These are phyloP conservation scores for Eudasyphora cyanicolor DNA, from an alignment of 2,888 invertebrate species.

Conservation along the genomic window DNA sequence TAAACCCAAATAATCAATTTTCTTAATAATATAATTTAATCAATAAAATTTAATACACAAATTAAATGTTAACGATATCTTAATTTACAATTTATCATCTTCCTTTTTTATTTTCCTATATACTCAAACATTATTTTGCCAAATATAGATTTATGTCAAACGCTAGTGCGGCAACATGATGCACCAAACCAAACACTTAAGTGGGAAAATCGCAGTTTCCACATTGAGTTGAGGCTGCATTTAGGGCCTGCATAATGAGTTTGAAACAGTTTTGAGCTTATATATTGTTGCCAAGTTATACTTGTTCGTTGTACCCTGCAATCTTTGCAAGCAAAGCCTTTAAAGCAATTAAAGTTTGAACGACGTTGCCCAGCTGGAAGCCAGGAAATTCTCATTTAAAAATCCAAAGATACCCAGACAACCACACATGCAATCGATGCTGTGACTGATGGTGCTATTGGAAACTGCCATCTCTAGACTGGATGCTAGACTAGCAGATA, in stretches of 20 bases:
- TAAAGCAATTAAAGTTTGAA: constrained; percentile 79
- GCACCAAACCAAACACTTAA: constrained; percentile 54
- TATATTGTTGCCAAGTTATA: too few species aligned
- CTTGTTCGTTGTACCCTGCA: background rate
- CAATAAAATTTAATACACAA: too few species aligned
- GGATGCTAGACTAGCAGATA: constrained; percentile 33
- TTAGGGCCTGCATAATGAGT: constrained; percentile 55
- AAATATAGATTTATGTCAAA: constrained; percentile 71
- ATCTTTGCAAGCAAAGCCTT: constrained; percentile 41
- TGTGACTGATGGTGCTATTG: background rate
- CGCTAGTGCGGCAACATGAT: constrained; percentile 69
- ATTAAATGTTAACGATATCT: too few species aligned
- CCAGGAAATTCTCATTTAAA: constrained; percentile 80
- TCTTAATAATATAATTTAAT: too few species aligned
- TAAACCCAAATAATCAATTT: too few species aligned
- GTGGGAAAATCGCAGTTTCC: constrained; percentile 48
- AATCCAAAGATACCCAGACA: constrained; percentile 47
- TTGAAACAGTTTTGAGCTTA: constrained; percentile 66
- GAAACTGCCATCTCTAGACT: constrained; percentile 25
- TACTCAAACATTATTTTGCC: too few species aligned
- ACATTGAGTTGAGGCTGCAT: too few species aligned
- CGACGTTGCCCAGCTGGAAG: constrained; percentile 79
- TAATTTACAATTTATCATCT: too few species aligned
- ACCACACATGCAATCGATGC: background rate
- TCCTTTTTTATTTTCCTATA: too few species aligned